Base-by-base conservation (phyloP, 2,888 invertebrate species). In the Lepeophtheirus nordmannii region DNA sequence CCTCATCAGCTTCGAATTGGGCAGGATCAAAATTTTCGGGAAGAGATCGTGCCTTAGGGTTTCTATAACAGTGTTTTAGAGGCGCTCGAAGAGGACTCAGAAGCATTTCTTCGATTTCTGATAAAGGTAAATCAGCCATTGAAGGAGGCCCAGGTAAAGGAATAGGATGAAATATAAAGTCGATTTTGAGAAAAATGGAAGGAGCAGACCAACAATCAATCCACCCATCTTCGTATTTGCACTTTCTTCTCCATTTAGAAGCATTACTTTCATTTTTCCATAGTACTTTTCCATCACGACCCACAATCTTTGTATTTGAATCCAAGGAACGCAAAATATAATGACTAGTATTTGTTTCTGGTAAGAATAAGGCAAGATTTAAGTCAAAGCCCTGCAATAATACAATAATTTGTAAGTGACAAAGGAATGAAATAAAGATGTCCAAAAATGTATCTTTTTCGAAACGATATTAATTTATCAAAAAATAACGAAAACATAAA, bases 141-240 rank as follows among this genome's bases (percentile, higher is more conserved):
- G 89, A 89, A 70, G 85, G 84, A 0, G 89, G 89, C 0, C 90
- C 89, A 57, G 90, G 75, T 0, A 89, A 87, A 3, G 93, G 91
- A 73, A 88, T 85, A 0, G 94, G 93, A 76, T 96, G 93, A 75
- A 92, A 96, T 22, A 83, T 83, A 75, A 93, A 96, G 69, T 85
- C 83, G 64, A 97, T 89, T 71, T 88, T 90, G 22, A 96, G 78
- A 0, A 92, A 91, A 8, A 92, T 87, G 69, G 93, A 92, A 0
- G 93, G 92, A 9, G 94, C 91, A 60, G 87, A 87, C 93, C 93
- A 93, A 73, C 93, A 93, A 74, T 94, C 93, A 0, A 94, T 83
- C 96, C 96, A 97, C 1, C 93, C 92, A 68, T 74, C 74, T 20
- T 66, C 75, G 20, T 62, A 67, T 9, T 17, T 65, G 17, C 57